Evolutionary conservation across 2,797 vertebrate species (phyloP).

Genomic region (Acipenser ruthenus): DNA sequence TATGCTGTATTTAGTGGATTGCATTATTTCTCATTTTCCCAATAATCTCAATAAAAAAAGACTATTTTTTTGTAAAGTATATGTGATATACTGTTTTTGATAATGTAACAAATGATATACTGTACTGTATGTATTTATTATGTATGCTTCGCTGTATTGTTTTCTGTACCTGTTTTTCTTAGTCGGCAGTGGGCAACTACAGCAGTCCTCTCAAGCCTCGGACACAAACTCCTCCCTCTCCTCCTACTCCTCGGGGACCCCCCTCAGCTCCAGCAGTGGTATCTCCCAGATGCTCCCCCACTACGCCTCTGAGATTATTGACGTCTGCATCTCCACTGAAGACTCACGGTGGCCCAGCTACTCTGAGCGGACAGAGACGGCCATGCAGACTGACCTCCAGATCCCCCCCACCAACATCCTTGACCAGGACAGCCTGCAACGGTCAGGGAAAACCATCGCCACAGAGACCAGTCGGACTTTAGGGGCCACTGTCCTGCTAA

Average conservation of each 20-base stretch:
- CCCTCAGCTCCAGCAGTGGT: conserved; percentile 64
- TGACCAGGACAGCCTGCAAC: conserved; percentile 29
- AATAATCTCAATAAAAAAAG: too few species aligned
- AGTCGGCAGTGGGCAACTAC: conserved; percentile 73
- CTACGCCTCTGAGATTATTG: conserved; percentile 58
- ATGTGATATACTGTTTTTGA: too few species aligned
- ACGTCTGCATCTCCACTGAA: conserved; percentile 72
- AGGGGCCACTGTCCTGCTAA: conserved; percentile 72
- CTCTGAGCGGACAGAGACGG: conserved; percentile 54
- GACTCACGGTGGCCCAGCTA: conserved; percentile 40
- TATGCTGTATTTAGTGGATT: too few species aligned
- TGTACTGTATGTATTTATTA: too few species aligned
- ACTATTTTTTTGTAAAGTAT: too few species aligned
- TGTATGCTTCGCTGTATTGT: conserved; percentile 1
- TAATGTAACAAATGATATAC: too few species aligned
- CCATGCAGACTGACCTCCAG: conserved; percentile 74
- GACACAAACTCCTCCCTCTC: conserved; percentile 81
- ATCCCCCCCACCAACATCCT: conserved; percentile 12
- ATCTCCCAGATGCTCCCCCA: conserved; percentile 52
- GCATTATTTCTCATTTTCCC: too few species aligned
- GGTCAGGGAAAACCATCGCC: conserved; percentile 22
- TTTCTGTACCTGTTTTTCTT: conserved; percentile 18
- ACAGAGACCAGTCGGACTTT: conserved; percentile 69
- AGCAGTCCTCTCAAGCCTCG: conserved; percentile 70
- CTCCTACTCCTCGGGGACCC: conserved; percentile 81